A percentile compares a stretch with the other conserved stretches of the same genome.
These are phyloP conservation scores for Enteromius radiatus DNA, from an alignment of 2,797 vertebrate genomes.

Conservation along the genomic window DNA sequence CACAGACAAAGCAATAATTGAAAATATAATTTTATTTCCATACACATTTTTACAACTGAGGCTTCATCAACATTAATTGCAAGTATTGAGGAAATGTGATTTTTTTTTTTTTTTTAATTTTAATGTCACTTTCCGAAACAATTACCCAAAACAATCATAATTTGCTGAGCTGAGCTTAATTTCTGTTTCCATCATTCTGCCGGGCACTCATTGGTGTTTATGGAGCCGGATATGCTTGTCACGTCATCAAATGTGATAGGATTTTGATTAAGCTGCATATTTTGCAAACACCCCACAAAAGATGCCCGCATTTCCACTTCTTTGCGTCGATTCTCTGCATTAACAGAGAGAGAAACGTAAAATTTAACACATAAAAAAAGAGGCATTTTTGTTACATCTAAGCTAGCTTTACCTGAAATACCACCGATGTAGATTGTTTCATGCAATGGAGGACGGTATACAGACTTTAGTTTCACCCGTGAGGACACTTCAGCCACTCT, in stretches of 20 bases:
- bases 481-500: constrained; percentile 59
- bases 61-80: not conserved
- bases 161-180: not conserved
- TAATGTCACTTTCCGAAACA: not conserved
- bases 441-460: not conserved
- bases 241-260: constrained; percentile 68
- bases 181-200: constrained; percentile 60
- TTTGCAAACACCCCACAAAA: constrained; percentile 82
- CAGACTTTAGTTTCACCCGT: constrained; percentile 49
- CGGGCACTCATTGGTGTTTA: constrained; percentile 80
- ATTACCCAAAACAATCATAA: not conserved
- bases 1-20: not conserved
- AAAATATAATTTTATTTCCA: constrained; percentile 12
- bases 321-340: constrained; percentile 64
- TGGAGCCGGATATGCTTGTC: constrained; percentile 68
- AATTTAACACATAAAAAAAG: not conserved
- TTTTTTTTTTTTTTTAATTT: not conserved
- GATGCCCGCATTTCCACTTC: constrained; percentile 69
- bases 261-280: constrained; percentile 75
- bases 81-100: not conserved
- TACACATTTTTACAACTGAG: not conserved
- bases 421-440: constrained; percentile 81
- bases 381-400: not conserved
- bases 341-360: constrained; percentile 22
- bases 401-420: constrained; percentile 77